Base-by-base conservation (phyloP, 2,797 vertebrate species). In the Chaetophractus vellerosus region DNA sequence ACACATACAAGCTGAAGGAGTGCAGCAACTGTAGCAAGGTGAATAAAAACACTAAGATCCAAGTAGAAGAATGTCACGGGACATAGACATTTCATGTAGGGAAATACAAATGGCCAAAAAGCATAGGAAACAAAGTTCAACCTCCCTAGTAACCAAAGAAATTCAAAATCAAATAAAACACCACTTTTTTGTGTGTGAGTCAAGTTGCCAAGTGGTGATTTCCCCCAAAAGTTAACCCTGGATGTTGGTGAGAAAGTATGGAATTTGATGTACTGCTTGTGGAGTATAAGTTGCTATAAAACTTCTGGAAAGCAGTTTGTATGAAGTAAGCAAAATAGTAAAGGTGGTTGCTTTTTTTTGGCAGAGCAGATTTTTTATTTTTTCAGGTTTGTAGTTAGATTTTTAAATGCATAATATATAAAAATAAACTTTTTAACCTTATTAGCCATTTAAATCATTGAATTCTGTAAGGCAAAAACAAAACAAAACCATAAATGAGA, bases 401-500 rank as follows among this genome's bases (percentile, higher is more conserved):
- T 89, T 96, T 80, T 61, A 80, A 91, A 86, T 69, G 21, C 19
- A 55, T 21, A 21, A 55, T 19, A 55, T 18, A 55, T 12, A 55
- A 36, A 82, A 91, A 75, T 38, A 50, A 50, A 61, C 79, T 31
- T 91, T 93, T 94, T 28, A 9, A 78, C 52, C 89, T 91, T 85
- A 41, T 76, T 83, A 61, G 79, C 5, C 23, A 66, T 89, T 64
- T 69, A 97, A 96, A 72, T 96, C 15, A 7, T 64, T 94, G 52
- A 93, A 57, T 97, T 97, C 45, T 97, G 96, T 84, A 85, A 57
- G 36, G 33, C 96, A 64, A 11, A 95, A 50, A 98, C 85, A 55
- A 55, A 7, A 55, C 6, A 55, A 55, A 21, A 55, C 19, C 98
- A 99, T 90, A 99, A 99, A 24, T 9, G 0, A 26, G 96, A 98